Evolutionary conservation across 2,888 invertebrate species (phyloP), one percentile per base, ranked within the genome.

Genomic region (Rhimphoctona megacephalus): DNA sequence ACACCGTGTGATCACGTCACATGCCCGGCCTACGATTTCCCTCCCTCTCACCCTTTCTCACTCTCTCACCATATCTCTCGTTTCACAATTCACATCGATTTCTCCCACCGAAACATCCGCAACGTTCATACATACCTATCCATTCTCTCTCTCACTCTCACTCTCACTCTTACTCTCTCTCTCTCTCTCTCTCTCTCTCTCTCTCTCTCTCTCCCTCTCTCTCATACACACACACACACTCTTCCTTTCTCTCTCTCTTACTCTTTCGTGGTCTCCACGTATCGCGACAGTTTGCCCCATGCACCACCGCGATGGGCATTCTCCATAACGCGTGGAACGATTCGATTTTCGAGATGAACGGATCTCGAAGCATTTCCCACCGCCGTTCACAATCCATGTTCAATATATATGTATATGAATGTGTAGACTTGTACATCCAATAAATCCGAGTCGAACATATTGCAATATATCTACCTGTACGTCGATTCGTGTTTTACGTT

Each of bases 1-100:
- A 92, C 91, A 93, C 92, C 90, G 90, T 93, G 88, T 92, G 92
- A 92, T 91, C 90, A 88, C 90, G 89, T 90, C 89, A 90, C 89
- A 89, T 88, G 85, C 87, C 76, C 85, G 77, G 84, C 85, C 83
- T 79, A 83, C 74, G 81, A 74, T 76, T 61, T 78, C 80, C 61
- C 64, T 49, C 46, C 54, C 61, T n/a, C 70, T 57, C 46, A 36
- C 80, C 30, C 76, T 33, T 36, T 61, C 82, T 30, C 85, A 30
- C 85, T 30, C 77, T 52, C 54, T 64, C 80, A 52, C 69, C 17
- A 9, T 78, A 25, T 69, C 36, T 67, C 67, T 69, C 36, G 5
- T 67, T 39, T 25, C 52, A 19, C 52, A 25, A 17, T 69, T 14
- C 52, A 19, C 76, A 69, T 64, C 83, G 9, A 49, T 54, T 54